phyloP scores from a whole-genome alignment of 2,113 vertebrate species.

The Malaclemys terrapin region DNA sequence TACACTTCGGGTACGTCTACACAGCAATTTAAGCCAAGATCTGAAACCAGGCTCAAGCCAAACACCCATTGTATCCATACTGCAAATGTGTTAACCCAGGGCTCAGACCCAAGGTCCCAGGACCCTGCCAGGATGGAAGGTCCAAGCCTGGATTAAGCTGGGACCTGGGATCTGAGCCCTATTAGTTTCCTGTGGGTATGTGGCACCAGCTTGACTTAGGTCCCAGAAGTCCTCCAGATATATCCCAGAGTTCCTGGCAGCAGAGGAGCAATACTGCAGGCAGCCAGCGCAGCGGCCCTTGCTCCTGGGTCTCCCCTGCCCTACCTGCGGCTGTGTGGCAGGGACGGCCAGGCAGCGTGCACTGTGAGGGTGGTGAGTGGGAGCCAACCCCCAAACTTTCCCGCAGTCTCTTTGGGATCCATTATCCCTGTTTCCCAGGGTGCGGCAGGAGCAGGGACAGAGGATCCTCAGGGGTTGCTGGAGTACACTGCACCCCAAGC shows the following conservation, averaged over 20 bases:
- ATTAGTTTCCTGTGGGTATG: not conserved
- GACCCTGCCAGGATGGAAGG: not conserved
- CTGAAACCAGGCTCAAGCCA: not conserved
- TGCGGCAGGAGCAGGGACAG: not conserved
- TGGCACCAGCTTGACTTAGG: not conserved
- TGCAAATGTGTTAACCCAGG: not conserved
- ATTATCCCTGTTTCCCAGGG: not conserved
- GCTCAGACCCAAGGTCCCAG: not conserved
- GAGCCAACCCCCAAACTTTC: not conserved
- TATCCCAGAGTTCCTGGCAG: not conserved
- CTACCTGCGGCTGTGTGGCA: not conserved
- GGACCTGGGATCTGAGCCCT: not conserved
- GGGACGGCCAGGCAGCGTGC: not conserved
- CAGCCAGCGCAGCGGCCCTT: not conserved
- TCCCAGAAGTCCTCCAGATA: not conserved
- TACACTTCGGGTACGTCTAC: accelerated
- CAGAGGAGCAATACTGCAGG: not conserved
- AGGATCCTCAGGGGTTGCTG: not conserved
- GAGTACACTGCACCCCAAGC: not conserved
- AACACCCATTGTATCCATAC: not conserved
- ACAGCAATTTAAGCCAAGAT: not conserved
- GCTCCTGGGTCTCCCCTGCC: not conserved
- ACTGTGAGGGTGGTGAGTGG: not conserved
- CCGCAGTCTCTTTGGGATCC: not conserved
- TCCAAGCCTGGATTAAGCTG: not conserved